A percentile compares a stretch with the other conserved stretches of the same genome.
Evolutionary conservation across 2,113 vertebrate genomes (phyloP).

Genomic region (Aldabrachelys gigantea): DNA sequence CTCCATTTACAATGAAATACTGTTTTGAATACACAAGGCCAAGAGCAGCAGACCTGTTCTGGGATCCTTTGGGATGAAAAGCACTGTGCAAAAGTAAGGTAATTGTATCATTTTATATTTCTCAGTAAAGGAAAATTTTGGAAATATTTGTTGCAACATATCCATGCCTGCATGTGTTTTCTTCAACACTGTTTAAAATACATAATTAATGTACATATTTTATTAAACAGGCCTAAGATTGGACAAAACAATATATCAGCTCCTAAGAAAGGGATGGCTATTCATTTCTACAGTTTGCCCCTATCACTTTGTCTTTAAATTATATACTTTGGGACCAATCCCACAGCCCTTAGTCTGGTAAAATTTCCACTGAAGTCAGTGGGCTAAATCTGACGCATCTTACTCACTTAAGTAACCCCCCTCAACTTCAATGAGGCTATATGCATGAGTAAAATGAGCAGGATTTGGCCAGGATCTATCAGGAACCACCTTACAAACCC

Average conservation of each 20-base stretch:
- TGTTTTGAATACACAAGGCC: neutral
- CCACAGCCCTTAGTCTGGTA: conserved; percentile 10
- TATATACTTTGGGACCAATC: conserved; percentile 24
- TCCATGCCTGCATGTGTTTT: neutral
- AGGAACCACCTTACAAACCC: neutral
- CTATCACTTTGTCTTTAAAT: conserved; percentile 33
- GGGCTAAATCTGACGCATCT: conserved; percentile 27
- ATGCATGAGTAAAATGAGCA: accelerated
- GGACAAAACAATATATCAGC: neutral
- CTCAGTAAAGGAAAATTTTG: conserved; percentile 24
- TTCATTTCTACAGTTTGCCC: conserved; percentile 48
- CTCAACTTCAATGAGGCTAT: conserved; percentile 6
- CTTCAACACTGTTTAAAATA: conserved; percentile 2
- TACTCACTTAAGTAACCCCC: neutral
- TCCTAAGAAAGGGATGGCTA: conserved; percentile 32
- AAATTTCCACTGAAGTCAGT: conserved; percentile 50
- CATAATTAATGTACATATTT: neutral
- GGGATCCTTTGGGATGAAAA: neutral
- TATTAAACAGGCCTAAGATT: conserved; percentile 12
- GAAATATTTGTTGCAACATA: neutral
- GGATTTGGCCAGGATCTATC: neutral
- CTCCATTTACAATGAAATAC: neutral
- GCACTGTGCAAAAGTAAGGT: neutral
- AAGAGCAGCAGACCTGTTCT: neutral
- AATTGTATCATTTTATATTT: neutral